phyloP scores from a whole-genome alignment of 2,113 vertebrate species.

The Calcarius ornatus region DNA sequence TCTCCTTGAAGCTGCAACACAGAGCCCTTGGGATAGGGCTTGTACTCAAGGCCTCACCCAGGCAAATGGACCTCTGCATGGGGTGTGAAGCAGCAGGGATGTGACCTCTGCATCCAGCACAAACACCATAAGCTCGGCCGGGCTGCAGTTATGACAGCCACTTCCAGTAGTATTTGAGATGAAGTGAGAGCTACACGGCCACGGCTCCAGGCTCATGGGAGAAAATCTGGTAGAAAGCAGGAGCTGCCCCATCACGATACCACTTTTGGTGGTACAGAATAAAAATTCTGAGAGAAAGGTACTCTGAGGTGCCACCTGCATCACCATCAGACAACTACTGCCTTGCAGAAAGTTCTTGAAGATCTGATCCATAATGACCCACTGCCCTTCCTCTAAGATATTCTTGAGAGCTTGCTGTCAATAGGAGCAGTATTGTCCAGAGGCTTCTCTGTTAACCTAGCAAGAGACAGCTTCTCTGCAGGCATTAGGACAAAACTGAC shows the following conservation, averaged over 20 bases:
- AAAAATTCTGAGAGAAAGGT: neutral
- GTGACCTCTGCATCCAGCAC: neutral
- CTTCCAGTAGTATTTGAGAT: neutral
- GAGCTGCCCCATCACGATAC: neutral
- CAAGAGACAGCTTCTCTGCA: neutral
- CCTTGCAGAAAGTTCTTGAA: neutral
- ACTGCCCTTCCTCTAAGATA: neutral
- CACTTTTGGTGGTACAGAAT: neutral
- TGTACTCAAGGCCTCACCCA: neutral
- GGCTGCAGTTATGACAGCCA: neutral
- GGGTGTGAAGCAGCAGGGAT: neutral
- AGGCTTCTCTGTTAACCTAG: neutral
- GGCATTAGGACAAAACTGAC: neutral
- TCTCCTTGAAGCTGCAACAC: neutral
- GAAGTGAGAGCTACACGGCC: neutral
- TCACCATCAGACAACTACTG: neutral
- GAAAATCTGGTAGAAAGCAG: neutral
- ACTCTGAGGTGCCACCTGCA: neutral
- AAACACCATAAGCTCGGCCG: neutral
- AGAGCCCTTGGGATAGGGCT: neutral
- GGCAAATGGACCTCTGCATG: neutral
- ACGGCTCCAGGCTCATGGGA: rapidly evolving
- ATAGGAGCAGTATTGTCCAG: neutral
- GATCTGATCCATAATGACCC: neutral
- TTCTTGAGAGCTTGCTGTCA: neutral